Evolutionary conservation across 2,113 vertebrate species (phyloP).

Genomic region (Chloroceryle aenea): DNA sequence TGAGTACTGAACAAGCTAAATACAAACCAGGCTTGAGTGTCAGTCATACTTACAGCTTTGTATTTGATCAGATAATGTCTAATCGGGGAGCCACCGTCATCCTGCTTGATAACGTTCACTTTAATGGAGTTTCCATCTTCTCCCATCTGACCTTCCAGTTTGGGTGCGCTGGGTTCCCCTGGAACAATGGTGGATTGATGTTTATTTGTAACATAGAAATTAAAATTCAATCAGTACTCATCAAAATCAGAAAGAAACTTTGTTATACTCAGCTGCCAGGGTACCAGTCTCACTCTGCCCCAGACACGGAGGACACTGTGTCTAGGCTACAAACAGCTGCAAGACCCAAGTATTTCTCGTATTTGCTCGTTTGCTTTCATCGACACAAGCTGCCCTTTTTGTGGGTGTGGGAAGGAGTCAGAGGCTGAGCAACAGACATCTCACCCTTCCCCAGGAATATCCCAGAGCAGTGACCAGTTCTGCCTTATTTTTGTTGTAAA

Average conservation of each 20-base stretch:
- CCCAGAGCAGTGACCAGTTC: not conserved
- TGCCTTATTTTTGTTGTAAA: fast-evolving
- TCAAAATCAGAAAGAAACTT: not conserved
- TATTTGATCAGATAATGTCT: constrained; percentile 93
- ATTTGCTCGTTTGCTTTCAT: not conserved
- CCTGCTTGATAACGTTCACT: constrained; percentile 91
- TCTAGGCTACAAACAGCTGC: not conserved
- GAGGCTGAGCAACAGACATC: not conserved
- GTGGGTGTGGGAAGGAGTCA: not conserved
- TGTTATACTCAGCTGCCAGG: not conserved
- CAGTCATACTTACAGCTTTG: constrained; percentile 86
- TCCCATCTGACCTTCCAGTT: constrained; percentile 86
- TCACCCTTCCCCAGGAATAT: not conserved
- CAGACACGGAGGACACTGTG: not conserved
- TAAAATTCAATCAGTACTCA: not conserved
- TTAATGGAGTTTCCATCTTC: constrained; percentile 91
- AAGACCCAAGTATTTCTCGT: not conserved
- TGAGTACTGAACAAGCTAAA: not conserved
- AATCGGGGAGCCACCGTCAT: constrained; percentile 95
- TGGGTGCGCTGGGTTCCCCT: constrained; percentile 95
- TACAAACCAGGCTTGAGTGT: not conserved
- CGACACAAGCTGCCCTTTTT: not conserved
- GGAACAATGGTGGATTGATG: constrained; percentile 32
- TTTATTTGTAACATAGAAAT: not conserved
- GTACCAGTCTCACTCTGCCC: not conserved